Conservation (phyloP, 2,888 invertebrate genomes). For the Tinea semifulvella region DNA sequence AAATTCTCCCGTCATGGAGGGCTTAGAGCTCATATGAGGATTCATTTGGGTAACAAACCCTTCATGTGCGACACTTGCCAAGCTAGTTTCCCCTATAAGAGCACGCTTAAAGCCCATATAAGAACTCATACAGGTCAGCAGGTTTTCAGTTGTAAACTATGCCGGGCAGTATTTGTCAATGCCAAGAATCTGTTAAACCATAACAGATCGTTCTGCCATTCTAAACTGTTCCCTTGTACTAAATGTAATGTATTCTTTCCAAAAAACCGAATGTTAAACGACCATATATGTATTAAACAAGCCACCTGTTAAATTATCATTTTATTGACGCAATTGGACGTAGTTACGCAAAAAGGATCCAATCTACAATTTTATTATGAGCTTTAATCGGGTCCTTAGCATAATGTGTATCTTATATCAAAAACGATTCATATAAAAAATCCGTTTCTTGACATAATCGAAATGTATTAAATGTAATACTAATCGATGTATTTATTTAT, state of each 20-base stretch:
- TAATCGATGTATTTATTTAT: no score
- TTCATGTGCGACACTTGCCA: background rate
- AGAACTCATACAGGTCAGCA: background rate
- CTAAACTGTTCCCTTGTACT: background rate
- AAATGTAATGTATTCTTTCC: conserved; percentile 3
- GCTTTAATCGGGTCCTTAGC: no score
- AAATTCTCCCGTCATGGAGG: conserved; percentile 1
- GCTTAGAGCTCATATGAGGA: background rate
- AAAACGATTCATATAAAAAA: no score
- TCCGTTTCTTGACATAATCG: no score
- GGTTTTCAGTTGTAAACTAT: background rate
- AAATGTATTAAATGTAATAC: no score
- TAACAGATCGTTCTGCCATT: no score
- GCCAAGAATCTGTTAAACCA: background rate
- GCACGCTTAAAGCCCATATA: background rate
- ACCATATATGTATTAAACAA: conserved; percentile 2
- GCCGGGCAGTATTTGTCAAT: background rate
- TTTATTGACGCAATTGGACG: no score
- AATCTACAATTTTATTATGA: no score
- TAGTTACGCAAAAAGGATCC: no score
- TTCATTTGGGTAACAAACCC: conserved; percentile 4
- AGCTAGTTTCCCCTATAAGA: background rate
- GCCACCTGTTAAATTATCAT: no score
- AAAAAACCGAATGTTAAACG: background rate
- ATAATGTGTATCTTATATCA: no score